A percentile compares a stretch with the other conserved stretches of the same genome.
phyloP scores from a whole-genome alignment of 2,113 vertebrate species.

The Grantiella picta region DNA sequence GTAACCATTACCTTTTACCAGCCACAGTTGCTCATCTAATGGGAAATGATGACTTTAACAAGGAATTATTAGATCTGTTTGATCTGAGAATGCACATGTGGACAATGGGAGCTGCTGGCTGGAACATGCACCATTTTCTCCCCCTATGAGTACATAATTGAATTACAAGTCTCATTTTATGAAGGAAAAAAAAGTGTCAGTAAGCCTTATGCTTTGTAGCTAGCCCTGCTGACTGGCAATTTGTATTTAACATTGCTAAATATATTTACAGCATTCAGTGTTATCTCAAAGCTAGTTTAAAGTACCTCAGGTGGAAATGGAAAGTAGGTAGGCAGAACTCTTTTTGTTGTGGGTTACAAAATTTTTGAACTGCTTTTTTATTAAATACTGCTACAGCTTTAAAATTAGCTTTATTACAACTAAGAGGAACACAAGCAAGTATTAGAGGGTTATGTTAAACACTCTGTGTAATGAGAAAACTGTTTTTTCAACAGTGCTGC shows the following conservation, averaged over 20 bases:
- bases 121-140: conserved; percentile 64
- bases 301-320: neutral
- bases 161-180: conserved; percentile 64
- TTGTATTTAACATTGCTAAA: neutral
- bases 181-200: neutral
- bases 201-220: neutral
- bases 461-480: neutral
- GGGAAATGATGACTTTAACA: conserved; percentile 76
- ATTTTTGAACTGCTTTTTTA: neutral
- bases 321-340: neutral
- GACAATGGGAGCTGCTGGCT: conserved; percentile 62
- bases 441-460: neutral
- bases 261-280: neutral
- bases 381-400: neutral
- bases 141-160: conserved; percentile 60
- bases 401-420: neutral
- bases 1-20: conserved; percentile 76
- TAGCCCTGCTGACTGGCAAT: neutral
- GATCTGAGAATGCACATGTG: conserved; percentile 65
- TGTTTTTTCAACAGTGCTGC: neutral
- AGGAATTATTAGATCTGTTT: conserved; percentile 74
- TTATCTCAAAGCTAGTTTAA: neutral
- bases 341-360: neutral
- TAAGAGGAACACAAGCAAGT: neutral
- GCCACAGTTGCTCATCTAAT: conserved; percentile 72